Percentiles rank a stretch among this genome's conserved stretches.
Conservation (phyloP, 2,888 invertebrate genomes). For the Apodemia mormo region DNA sequence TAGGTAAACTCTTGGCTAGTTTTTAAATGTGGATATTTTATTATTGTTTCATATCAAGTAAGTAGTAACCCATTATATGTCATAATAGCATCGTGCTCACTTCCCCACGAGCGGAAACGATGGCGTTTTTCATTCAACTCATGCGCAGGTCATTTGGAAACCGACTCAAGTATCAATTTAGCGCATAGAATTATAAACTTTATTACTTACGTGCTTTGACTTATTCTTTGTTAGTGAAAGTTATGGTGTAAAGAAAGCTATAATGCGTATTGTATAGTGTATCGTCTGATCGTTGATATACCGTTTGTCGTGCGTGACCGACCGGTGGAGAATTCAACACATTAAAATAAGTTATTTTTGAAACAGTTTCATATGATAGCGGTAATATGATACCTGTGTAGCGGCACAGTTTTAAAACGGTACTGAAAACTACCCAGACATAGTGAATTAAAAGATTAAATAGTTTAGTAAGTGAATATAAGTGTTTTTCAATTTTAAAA, state of each 20-base stretch:
- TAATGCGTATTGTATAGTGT: slow-evolving; percentile 47
- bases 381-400: slow-evolving; percentile 1
- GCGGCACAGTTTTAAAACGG: background rate
- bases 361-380: background rate
- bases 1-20: too few relatives aligned
- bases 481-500: too few relatives aligned
- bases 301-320: slow-evolving; percentile 58
- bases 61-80: slow-evolving; percentile 44
- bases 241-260: slow-evolving; percentile 61
- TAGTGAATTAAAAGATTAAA: too few relatives aligned
- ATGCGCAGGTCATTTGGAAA: slow-evolving; percentile 46
- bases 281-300: slow-evolving; percentile 58
- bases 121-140: slow-evolving; percentile 57
- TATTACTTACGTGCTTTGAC: slow-evolving; percentile 35
- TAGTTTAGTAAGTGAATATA: too few relatives aligned
- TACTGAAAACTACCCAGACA: background rate
- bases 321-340: slow-evolving; percentile 45
- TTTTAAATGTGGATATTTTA: too few relatives aligned
- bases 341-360: slow-evolving; percentile 10
- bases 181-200: slow-evolving; percentile 42
- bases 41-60: slow-evolving; percentile 22
- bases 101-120: slow-evolving; percentile 54
- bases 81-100: slow-evolving; percentile 49
- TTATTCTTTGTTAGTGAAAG: slow-evolving; percentile 55
- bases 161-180: slow-evolving; percentile 37